A percentile compares a stretch with the other conserved stretches of the same genome.
These are phyloP conservation scores for Megalonaias nervosa DNA, from an alignment of 1,140 invertebrate genomes.

Conservation along the genomic window DNA sequence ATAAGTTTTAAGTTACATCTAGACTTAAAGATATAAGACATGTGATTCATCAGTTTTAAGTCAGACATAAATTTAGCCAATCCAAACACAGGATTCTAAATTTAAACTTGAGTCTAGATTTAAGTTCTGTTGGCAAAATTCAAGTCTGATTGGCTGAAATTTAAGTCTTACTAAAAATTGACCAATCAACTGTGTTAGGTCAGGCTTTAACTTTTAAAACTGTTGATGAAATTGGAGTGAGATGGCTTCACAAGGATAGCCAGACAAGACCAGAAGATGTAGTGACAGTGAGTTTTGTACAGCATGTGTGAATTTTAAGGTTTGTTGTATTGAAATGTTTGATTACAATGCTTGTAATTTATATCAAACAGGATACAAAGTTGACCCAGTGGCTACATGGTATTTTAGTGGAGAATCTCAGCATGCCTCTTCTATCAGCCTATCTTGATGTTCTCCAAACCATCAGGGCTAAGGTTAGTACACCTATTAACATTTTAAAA, in stretches of 20 bases:
- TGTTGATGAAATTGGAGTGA: neutral
- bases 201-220: neutral
- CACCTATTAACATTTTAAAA: neutral
- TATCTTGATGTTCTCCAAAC: constrained; percentile 88
- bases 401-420: constrained; percentile 80
- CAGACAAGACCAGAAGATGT: neutral
- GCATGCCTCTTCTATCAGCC: constrained; percentile 78
- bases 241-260: neutral
- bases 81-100: too few relatives aligned
- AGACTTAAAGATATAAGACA: too few relatives aligned
- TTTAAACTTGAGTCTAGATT: too few relatives aligned
- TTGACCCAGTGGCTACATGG: constrained; percentile 86
- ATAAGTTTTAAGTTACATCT: too few relatives aligned
- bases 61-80: too few relatives aligned
- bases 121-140: too few relatives aligned
- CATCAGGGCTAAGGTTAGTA: constrained; percentile 78
- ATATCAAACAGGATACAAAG: constrained; percentile 77
- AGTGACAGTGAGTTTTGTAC: neutral
- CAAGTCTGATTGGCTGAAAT: neutral
- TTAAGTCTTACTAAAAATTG: neutral
- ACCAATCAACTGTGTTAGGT: too few relatives aligned
- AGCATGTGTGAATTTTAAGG: neutral
- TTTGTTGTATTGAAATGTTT: neutral
- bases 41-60: too few relatives aligned
- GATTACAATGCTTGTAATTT: neutral